Conservation (phyloP, 2,888 invertebrate species). For the Catotricha subobsoleta region DNA sequence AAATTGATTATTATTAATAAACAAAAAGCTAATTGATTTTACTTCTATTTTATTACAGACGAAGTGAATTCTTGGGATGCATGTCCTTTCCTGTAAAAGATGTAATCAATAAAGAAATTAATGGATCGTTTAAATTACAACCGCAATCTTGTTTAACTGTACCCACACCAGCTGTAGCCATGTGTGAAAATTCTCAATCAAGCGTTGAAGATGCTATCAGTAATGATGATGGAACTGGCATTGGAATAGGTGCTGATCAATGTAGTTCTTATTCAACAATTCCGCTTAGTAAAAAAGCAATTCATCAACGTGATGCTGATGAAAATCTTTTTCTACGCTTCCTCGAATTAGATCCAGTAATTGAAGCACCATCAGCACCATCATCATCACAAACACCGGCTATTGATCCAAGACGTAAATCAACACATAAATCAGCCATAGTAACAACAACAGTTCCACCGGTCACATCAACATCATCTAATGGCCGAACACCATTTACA, state of each 20-base stretch:
- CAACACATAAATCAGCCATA: slow-evolving; percentile 31
- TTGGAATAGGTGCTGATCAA: slow-evolving; percentile 5
- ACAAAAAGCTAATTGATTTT: too few relatives aligned
- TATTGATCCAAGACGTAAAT: slow-evolving; percentile 30
- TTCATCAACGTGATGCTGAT: slow-evolving; percentile 46
- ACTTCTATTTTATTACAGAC: slow-evolving; percentile 44
- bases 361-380: slow-evolving; percentile 35
- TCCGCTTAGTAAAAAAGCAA: slow-evolving; percentile 35
- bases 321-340: slow-evolving; percentile 57
- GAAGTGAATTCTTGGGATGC: slow-evolving; percentile 87
- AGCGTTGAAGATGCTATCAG: slow-evolving; percentile 26
- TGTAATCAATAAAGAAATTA: slow-evolving; percentile 45
- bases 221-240: slow-evolving; percentile 25
- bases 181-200: slow-evolving; percentile 31
- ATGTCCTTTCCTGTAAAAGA: slow-evolving; percentile 78
- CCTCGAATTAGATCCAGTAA: slow-evolving; percentile 60
- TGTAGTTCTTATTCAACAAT: too few relatives aligned
- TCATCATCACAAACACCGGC: slow-evolving; percentile 19
- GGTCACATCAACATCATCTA: slow-evolving; percentile 29
- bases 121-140: slow-evolving; percentile 60
- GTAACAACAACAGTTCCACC: slow-evolving; percentile 6
- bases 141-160: slow-evolving; percentile 41
- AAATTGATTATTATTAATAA: too few relatives aligned
- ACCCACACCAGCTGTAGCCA: slow-evolving; percentile 23
- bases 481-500: slow-evolving; percentile 69